Percentiles rank a stretch among this genome's conserved stretches.
Evolutionary conservation across 2,113 vertebrate species (phyloP).

Genomic region (Misgurnus anguillicaudatus): DNA sequence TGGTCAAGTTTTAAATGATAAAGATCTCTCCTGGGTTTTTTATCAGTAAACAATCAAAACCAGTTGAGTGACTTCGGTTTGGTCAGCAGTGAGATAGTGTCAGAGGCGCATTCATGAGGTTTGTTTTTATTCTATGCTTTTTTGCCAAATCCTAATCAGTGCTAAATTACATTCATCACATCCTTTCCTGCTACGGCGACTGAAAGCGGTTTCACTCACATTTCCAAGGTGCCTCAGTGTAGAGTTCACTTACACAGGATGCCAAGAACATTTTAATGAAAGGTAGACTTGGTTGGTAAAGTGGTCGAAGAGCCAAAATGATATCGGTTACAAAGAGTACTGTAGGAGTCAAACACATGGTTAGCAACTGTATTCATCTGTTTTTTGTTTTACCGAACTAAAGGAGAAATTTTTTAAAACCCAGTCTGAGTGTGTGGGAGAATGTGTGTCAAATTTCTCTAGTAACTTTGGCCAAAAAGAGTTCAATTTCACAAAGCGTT

Average conservation of each 20-base stretch:
- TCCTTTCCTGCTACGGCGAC: conserved; percentile 20
- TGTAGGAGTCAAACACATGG: conserved; percentile 3
- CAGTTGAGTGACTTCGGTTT: neutral
- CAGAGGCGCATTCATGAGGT: conserved; percentile 18
- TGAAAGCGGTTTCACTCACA: neutral
- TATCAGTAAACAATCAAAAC: conserved; percentile 25
- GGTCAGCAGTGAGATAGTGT: conserved; percentile 23
- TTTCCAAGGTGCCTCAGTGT: conserved; percentile 19
- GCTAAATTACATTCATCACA: conserved; percentile 30
- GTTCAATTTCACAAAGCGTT: conserved; percentile 10
- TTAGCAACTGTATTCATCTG: neutral
- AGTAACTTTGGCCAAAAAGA: conserved; percentile 12
- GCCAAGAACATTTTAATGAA: conserved; percentile 48
- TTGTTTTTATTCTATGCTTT: neutral
- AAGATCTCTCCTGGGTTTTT: conserved; percentile 7
- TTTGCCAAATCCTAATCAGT: conserved; percentile 40
- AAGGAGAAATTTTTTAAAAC: conserved; percentile 27
- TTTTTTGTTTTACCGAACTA: conserved; percentile 42
- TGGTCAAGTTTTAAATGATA: conserved; percentile 5
- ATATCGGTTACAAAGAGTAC: conserved; percentile 29
- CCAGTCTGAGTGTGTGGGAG: neutral
- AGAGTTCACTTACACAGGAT: conserved; percentile 35
- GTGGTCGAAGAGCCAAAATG: conserved; percentile 30
- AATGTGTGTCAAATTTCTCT: neutral
- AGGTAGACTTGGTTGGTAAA: conserved; percentile 30